phyloP scores from a whole-genome alignment of 2,888 invertebrate species.

The Mechanitis messenoides region DNA sequence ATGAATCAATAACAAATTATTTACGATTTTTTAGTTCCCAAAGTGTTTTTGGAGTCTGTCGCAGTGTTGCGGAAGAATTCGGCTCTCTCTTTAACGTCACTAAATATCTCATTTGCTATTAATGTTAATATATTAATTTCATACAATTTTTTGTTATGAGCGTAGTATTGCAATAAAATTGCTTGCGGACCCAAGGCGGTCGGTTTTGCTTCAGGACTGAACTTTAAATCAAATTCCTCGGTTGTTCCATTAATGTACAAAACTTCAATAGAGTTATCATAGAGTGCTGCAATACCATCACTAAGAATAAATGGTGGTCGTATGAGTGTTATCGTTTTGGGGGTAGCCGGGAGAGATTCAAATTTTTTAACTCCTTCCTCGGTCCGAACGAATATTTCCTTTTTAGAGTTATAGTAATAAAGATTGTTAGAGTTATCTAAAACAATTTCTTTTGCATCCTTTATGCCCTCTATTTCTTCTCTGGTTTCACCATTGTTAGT shows the following conservation, averaged over 20 bases:
- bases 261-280: constrained; percentile 41
- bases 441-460: constrained; percentile 47
- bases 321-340: constrained; percentile 38
- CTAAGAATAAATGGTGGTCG: constrained; percentile 45
- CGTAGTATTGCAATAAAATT: constrained; percentile 49
- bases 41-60: neutral
- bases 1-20: too few species aligned
- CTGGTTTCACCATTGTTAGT: constrained; percentile 49
- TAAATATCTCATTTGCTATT: constrained; percentile 26
- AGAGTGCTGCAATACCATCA: constrained; percentile 39
- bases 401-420: constrained; percentile 46
- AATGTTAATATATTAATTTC: constrained; percentile 45
- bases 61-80: neutral
- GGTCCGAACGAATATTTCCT: constrained; percentile 40
- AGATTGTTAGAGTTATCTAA: constrained; percentile 51
- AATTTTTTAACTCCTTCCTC: constrained; percentile 41
- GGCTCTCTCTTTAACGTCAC: constrained; percentile 34
- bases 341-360: constrained; percentile 44
- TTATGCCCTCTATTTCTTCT: constrained; percentile 40
- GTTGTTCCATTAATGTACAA: constrained; percentile 45
- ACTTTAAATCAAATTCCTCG: constrained; percentile 34
- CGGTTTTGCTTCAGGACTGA: constrained; percentile 38
- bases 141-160: constrained; percentile 55
- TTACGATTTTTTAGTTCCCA: constrained; percentile 1
- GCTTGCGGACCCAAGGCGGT: constrained; percentile 50